Conservation (phyloP, 2,888 invertebrate genomes). For the Phengaris alcon region DNA sequence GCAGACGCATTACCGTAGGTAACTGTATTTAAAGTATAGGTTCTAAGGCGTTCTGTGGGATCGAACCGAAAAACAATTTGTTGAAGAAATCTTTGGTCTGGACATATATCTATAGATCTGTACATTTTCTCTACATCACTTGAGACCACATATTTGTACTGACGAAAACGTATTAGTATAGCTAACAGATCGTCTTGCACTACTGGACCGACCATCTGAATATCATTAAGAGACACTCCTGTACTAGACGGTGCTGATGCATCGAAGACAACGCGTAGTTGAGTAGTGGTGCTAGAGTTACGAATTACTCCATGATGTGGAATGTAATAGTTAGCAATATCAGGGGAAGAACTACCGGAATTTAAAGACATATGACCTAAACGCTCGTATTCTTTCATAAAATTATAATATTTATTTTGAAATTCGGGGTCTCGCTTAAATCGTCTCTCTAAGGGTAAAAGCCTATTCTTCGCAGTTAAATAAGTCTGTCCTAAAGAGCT, state of each 20-base stretch:
- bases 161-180: too few species aligned
- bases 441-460: neutral
- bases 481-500: neutral
- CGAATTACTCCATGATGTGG: too few species aligned
- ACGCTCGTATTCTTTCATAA: neutral
- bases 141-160: too few species aligned
- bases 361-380: too few species aligned
- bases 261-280: too few species aligned
- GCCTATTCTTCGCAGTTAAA: neutral
- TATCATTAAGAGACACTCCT: too few species aligned
- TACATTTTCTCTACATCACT: too few species aligned
- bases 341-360: too few species aligned
- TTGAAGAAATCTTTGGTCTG: slow-evolving; percentile 32
- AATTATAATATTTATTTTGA: neutral
- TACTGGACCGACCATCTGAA: too few species aligned
- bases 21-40: slow-evolving; percentile 31
- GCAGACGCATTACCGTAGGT: slow-evolving; percentile 37
- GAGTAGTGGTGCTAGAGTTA: neutral
- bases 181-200: too few species aligned
- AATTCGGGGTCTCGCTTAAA: neutral
- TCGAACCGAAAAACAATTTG: slow-evolving; percentile 38
- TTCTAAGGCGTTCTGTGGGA: slow-evolving; percentile 33
- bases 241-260: neutral
- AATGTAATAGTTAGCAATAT: too few species aligned
- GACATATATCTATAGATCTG: neutral